Conservation (phyloP, 2,113 vertebrate genomes). For the Agelaius phoeniceus region DNA sequence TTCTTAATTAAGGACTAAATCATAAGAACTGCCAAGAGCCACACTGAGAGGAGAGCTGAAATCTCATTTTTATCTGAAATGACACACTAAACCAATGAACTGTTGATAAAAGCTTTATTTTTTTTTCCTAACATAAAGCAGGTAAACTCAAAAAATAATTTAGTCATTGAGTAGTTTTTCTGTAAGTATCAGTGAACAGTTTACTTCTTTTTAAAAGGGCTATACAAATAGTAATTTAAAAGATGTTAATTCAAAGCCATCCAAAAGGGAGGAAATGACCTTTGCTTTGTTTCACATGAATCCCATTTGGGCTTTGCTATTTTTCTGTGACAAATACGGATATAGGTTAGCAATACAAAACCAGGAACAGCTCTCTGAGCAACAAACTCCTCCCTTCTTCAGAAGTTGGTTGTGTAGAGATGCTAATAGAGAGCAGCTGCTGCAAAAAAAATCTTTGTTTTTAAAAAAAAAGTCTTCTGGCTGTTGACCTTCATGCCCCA, state of each 20-base stretch:
- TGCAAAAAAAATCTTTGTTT: not conserved
- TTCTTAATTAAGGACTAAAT: not conserved
- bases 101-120: slow-evolving; percentile 23
- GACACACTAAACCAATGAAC: not conserved
- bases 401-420: not conserved
- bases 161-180: not conserved
- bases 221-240: not conserved
- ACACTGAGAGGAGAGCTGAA: not conserved
- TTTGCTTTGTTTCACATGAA: slow-evolving; percentile 8
- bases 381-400: not conserved
- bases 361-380: not conserved
- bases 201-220: not conserved
- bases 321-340: slow-evolving; percentile 8
- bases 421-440: not conserved
- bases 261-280: not conserved
- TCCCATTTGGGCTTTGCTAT: not conserved
- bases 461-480: not conserved
- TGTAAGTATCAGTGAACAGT: not conserved
- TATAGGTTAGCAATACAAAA: not conserved
- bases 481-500: slow-evolving; percentile 79
- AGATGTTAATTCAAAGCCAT: slow-evolving; percentile 33
- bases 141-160: slow-evolving; percentile 29
- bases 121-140: not conserved
- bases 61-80: not conserved
- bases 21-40: not conserved